Conservation (phyloP, 2,888 invertebrate genomes). For the Melikaiella ostensackeni region DNA sequence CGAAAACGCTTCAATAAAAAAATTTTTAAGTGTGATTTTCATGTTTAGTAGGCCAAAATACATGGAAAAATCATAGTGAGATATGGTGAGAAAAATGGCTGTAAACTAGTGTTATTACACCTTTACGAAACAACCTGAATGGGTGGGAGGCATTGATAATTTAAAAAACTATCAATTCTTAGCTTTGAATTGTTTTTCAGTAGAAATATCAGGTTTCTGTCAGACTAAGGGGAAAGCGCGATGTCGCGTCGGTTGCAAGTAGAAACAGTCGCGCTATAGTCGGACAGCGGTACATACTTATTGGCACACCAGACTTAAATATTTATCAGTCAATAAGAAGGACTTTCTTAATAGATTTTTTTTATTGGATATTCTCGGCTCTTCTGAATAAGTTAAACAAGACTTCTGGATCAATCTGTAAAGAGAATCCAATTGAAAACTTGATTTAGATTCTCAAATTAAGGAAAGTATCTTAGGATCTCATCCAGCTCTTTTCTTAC, state of each 20-base stretch:
- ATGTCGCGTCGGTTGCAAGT: not conserved
- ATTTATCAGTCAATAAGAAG: not conserved
- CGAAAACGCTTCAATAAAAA: too few species aligned
- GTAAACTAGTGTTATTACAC: too few species aligned
- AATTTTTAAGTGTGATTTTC: too few species aligned
- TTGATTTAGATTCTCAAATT: not conserved
- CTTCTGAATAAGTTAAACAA: not conserved
- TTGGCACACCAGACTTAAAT: not conserved
- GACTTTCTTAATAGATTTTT: not conserved
- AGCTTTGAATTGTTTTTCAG: not conserved
- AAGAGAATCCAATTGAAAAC: not conserved
- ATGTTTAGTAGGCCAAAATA: too few species aligned
- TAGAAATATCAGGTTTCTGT: not conserved
- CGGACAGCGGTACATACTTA: not conserved
- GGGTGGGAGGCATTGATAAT: too few species aligned
- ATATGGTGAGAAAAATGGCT: too few species aligned
- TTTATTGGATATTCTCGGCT: not conserved
- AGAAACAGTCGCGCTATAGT: not conserved
- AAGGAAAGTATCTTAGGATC: not conserved
- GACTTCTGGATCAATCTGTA: not conserved
- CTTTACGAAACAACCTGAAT: too few species aligned
- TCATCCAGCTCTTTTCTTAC: not conserved
- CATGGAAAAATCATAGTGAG: too few species aligned
- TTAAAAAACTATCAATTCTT: too few species aligned
- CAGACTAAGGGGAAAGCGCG: not conserved